phyloP scores from a whole-genome alignment of 2,888 invertebrate genomes.

The Macrophya alboannulata region DNA sequence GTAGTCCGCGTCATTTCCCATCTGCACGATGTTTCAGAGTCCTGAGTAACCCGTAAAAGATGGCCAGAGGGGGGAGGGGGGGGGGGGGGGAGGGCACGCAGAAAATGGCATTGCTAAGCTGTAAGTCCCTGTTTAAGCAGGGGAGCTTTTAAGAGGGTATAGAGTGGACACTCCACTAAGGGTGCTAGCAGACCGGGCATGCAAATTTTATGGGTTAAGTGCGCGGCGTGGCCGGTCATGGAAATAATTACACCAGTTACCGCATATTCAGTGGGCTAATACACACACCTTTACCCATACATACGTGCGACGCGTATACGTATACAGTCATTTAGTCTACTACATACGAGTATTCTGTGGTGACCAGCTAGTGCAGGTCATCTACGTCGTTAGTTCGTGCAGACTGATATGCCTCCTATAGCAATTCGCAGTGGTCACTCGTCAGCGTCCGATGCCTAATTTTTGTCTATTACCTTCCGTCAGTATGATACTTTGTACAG shows the following conservation, averaged over 20 bases:
- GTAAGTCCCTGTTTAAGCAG: conserved; percentile 66
- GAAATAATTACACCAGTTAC: conserved; percentile 73
- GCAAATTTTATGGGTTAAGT: conserved; percentile 75
- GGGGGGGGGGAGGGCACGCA: neutral
- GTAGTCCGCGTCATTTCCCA: neutral
- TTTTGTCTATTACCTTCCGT: neutral
- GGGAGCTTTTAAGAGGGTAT: conserved; percentile 54
- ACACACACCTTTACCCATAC: conserved; percentile 64
- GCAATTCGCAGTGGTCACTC: neutral
- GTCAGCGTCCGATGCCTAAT: neutral
- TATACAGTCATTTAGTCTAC: conserved; percentile 20
- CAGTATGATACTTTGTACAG: too few relatives aligned
- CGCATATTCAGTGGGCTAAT: conserved; percentile 66
- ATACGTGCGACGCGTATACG: conserved; percentile 39
- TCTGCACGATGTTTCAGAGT: neutral
- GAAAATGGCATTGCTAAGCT: conserved; percentile 29
- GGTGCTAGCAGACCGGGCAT: conserved; percentile 64
- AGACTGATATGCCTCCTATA: neutral
- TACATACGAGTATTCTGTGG: neutral
- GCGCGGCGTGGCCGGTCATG: conserved; percentile 68
- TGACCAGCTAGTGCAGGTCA: neutral
- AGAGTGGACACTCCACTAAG: conserved; percentile 58
- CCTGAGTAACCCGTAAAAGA: conserved; percentile 14
- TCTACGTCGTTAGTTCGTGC: neutral
- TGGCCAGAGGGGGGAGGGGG: too few relatives aligned